Conservation (phyloP, 2,888 invertebrate species). For the Patella pellucida region DNA sequence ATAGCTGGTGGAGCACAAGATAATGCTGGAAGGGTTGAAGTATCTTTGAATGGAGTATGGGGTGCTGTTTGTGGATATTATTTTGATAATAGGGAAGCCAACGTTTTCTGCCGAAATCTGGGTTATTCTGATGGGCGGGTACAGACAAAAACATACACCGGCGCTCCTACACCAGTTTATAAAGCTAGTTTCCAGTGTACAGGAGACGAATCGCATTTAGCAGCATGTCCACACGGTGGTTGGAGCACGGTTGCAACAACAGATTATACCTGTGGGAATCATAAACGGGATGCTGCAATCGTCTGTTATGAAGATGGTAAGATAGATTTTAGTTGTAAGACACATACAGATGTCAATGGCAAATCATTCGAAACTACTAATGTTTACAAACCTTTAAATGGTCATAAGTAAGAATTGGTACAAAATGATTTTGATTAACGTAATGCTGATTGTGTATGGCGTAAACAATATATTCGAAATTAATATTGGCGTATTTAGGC, state of each 20-base stretch:
- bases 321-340: neutral
- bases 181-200: slow-evolving; percentile 52
- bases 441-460: no score
- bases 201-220: slow-evolving; percentile 45
- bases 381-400: no score
- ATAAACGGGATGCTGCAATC: slow-evolving; percentile 52
- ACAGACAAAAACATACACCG: slow-evolving; percentile 24
- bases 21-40: slow-evolving; percentile 74
- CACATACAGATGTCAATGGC: no score
- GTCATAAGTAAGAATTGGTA: no score
- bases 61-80: slow-evolving; percentile 83
- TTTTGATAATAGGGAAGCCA: slow-evolving; percentile 80
- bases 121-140: slow-evolving; percentile 30
- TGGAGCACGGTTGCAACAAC: slow-evolving; percentile 42
- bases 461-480: no score
- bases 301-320: slow-evolving; percentile 55
- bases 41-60: slow-evolving; percentile 79
- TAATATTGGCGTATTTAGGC: no score
- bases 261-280: slow-evolving; percentile 39
- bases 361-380: no score
- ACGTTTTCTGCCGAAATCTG: slow-evolving; percentile 72
- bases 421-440: no score
- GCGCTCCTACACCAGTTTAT: slow-evolving; percentile 52
- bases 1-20: slow-evolving; percentile 39
- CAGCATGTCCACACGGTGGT: slow-evolving; percentile 54